Evolutionary conservation across 1,140 invertebrate species (phyloP), one percentile per base, ranked within the genome.

Genomic region (Brachionus angularis): DNA sequence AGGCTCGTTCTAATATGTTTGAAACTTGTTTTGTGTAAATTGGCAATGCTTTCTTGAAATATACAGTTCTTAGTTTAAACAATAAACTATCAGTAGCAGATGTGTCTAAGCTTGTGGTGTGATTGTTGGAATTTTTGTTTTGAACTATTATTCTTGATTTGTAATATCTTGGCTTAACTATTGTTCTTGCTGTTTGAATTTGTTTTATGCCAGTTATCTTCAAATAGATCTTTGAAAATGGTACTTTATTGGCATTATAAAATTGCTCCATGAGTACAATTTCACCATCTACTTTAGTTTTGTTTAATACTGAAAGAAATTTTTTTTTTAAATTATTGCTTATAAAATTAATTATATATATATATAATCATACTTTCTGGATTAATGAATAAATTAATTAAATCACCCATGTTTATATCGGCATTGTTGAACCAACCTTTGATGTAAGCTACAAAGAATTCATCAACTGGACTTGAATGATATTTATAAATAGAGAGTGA

Each of bases 201-300:
- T 42, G 46, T 5, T 16, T 46, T 16, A 50, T 16, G 29, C 42
- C 62, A 23, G 25, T 34, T 27, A 67, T 67, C 16, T 42, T 27
- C 62, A 67, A 50, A 29, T 67, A 67, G 31, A 67, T 50, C 42
- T 67, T 67, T 46, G 62, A 46, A 34, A 33, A 67, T 50, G 21
- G 42, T 0, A 5, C 47, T 46, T 67, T 46, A n/a, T 67, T 31
- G 8, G 42, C 27, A 23, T 67, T 67, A 16, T 47, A 14, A 23
- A 47, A 67, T 34, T 67, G 42, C 12, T 67, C 62, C 62, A 67
- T 67, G 31, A 46, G 46, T 5, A 67, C 62, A 18, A 67, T 47
- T 67, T 67, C 62, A 5, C 62, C 53, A 58, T 12, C 18, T 8
- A 50, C 14, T 18, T 50, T 67, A 12, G 42, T 67, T 12, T 42